Base-by-base conservation (phyloP, 2,888 invertebrate species). In the Encarsia formosa region DNA sequence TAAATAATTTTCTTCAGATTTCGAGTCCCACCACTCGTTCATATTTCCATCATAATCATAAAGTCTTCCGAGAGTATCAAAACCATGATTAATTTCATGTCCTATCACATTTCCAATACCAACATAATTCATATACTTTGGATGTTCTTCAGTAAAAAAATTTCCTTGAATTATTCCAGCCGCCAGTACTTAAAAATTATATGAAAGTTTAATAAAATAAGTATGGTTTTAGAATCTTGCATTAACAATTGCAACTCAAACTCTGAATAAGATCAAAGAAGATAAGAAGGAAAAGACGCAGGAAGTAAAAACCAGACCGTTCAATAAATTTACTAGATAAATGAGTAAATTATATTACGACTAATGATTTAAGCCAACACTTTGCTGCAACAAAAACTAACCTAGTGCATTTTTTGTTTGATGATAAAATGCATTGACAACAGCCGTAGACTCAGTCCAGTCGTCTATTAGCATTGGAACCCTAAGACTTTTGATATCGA, bases 121-220 rank as follows among this genome's bases (percentile, higher is more conserved):
- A 20, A 91, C 92, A 63, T 88, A 93, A 73, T 93, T 93, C 87
- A 92, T 88, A 72, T 92, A 95, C 60, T 85, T 85, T 0, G 94
- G 94, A 20, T 93, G 85, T 38, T 88, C 85, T 46, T 89, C 88
- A 49, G 85, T 87, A 77, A 93, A 95, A 81, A 94, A 94, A 2
- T 87, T 85, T 2, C 92, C 92, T 79, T 94, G 94, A 2, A 95
- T 79, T 58, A 94, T 93, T 59, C 93, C 94, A 61, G 94, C 94
- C 0, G 94, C 8, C 11, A 26, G 8, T 8, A 26, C 26, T 26
- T 8, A 26, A 26, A 26, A 26, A n/a, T n/a, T n/a, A n/a, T n/a
- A n/a, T n/a, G n/a, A n/a, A n/a, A n/a, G n/a, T n/a, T n/a, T n/a
- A n/a, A n/a, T n/a, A n/a, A n/a, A n/a, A n/a, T n/a, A n/a, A n/a